phyloP scores from a whole-genome alignment of 2,113 vertebrate species.

The Eulacestoma nigropectus region DNA sequence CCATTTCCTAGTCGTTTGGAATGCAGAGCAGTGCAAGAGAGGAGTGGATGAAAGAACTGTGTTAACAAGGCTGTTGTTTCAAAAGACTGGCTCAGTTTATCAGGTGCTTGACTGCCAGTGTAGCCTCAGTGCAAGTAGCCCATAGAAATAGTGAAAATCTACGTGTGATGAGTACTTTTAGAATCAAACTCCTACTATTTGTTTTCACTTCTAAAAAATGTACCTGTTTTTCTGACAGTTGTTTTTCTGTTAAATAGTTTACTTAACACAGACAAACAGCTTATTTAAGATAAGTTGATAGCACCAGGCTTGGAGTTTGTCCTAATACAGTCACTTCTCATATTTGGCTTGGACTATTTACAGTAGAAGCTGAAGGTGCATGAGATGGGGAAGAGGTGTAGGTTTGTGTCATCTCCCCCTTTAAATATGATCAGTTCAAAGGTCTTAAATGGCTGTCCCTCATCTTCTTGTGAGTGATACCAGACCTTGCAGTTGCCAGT shows the following conservation, averaged over 20 bases:
- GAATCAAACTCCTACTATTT: not conserved
- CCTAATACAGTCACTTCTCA: not conserved
- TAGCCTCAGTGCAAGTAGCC: not conserved
- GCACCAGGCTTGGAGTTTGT: not conserved
- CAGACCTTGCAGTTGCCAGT: not conserved
- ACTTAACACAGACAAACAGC: not conserved
- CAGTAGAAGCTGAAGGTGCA: not conserved
- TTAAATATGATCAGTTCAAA: not conserved
- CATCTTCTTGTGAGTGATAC: not conserved
- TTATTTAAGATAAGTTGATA: constrained; percentile 25
- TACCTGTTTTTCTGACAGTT: not conserved
- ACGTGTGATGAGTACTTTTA: not conserved
- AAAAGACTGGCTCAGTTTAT: not conserved
- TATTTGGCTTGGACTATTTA: constrained; percentile 7
- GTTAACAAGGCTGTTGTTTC: not conserved
- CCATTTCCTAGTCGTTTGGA: not conserved
- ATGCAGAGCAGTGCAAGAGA: not conserved
- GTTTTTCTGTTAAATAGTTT: not conserved
- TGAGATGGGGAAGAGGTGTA: not conserved
- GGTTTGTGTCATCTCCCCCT: not conserved
- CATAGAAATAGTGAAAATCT: not conserved
- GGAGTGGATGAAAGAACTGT: not conserved
- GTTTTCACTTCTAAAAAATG: not conserved
- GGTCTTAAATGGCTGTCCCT: not conserved
- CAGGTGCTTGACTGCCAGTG: not conserved